Evolutionary conservation across 2,113 vertebrate species (phyloP).

Genomic region (Cryptoleucopteryx plumbea): DNA sequence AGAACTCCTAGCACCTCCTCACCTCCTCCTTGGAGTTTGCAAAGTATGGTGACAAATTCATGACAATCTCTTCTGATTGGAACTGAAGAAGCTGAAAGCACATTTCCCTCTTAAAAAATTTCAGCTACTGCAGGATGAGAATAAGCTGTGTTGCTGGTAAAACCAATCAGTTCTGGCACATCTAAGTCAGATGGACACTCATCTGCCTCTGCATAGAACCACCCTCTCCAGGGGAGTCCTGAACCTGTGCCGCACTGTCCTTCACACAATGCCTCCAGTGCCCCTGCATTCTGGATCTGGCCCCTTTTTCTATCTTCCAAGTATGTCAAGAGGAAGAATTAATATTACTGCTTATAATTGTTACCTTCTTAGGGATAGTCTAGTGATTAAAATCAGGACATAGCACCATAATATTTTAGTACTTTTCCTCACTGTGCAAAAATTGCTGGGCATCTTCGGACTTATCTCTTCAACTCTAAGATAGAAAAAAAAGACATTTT

Average conservation of each 20-base stretch:
- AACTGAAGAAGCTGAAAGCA: background rate
- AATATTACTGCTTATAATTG: background rate
- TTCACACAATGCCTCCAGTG: background rate
- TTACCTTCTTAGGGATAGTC: background rate
- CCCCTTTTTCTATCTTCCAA: background rate
- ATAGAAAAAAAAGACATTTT: background rate
- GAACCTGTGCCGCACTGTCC: background rate
- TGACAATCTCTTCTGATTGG: background rate
- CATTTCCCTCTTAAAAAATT: background rate
- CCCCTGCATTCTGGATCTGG: background rate
- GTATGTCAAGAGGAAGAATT: background rate
- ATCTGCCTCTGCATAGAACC: background rate
- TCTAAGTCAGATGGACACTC: background rate
- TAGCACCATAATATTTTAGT: background rate
- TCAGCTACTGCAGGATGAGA: background rate
- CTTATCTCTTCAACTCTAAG: background rate
- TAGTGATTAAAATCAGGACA: background rate
- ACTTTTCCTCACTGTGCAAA: background rate
- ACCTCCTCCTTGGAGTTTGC: background rate
- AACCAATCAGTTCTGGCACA: background rate
- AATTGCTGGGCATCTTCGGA: background rate
- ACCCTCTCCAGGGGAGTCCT: background rate
- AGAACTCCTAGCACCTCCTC: background rate
- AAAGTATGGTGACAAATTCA: background rate
- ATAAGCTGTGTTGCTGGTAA: background rate